Conservation (phyloP, 2,113 vertebrate genomes). For the Odontesthes bonariensis region DNA sequence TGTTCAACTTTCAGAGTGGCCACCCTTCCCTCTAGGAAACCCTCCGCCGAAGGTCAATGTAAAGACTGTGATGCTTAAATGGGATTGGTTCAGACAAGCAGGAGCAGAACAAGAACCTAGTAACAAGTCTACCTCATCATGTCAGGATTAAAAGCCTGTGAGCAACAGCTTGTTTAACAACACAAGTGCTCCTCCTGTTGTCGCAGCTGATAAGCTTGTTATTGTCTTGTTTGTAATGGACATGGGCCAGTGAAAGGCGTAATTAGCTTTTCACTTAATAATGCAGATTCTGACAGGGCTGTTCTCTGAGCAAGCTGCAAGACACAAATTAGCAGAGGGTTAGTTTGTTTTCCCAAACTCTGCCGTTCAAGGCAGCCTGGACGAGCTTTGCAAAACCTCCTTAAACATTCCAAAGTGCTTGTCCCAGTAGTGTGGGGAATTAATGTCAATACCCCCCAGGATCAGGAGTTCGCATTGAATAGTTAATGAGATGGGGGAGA, state of each 20-base stretch:
- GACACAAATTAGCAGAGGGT: conserved; percentile 65
- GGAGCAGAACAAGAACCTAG: conserved; percentile 75
- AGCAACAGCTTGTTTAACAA: conserved; percentile 76
- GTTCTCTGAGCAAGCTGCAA: conserved; percentile 51
- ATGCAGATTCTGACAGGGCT: conserved; percentile 49
- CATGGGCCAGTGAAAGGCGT: conserved; percentile 54
- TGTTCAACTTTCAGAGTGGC: conserved; percentile 63
- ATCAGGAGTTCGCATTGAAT: conserved; percentile 75
- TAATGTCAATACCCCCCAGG: conserved; percentile 81
- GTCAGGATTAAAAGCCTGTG: conserved; percentile 69
- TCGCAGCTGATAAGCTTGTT: conserved; percentile 64
- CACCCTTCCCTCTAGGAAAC: conserved; percentile 74
- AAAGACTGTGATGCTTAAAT: conserved; percentile 48
- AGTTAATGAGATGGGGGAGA: conserved; percentile 76
- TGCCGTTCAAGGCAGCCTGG: conserved; percentile 43
- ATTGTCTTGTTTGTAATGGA: conserved; percentile 61
- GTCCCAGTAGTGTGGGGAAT: conserved; percentile 69
- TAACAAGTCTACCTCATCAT: conserved; percentile 78
- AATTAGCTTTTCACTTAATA: conserved; percentile 66
- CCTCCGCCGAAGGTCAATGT: conserved; percentile 78
- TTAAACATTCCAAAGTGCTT: conserved; percentile 69
- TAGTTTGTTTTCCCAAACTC: conserved; percentile 68
- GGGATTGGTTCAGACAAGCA: conserved; percentile 77
- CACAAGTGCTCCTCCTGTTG: conserved; percentile 64
- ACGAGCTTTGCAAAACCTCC: conserved; percentile 28